Evolutionary conservation across 2,113 vertebrate species (phyloP).

Genomic region (Apodemus sylvaticus): DNA sequence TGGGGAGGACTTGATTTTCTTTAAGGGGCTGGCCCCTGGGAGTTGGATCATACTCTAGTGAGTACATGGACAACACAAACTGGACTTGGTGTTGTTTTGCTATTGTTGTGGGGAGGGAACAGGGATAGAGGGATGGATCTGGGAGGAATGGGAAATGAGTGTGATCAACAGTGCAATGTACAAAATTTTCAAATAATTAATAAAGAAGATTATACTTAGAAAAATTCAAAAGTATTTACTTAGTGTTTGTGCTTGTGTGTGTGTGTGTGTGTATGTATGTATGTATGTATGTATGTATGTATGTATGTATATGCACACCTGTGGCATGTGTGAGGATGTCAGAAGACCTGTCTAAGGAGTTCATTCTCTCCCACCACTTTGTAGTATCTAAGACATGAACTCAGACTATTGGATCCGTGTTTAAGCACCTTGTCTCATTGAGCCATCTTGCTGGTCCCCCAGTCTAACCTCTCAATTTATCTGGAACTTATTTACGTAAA

Average conservation of each 20-base stretch:
- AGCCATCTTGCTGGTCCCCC: background rate
- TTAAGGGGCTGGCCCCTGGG: background rate
- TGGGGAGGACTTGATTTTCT: background rate
- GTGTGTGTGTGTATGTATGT: background rate
- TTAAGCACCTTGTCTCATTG: background rate
- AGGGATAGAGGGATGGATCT: background rate
- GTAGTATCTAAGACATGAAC: background rate
- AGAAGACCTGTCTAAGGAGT: background rate
- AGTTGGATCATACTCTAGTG: background rate
- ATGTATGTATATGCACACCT: background rate
- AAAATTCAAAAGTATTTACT: background rate
- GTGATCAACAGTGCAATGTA: background rate
- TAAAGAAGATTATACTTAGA: background rate
- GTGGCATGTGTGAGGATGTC: background rate
- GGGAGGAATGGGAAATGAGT: background rate
- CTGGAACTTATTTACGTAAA: slow-evolving; percentile 43
- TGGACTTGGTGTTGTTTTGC: background rate
- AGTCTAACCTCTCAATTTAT: background rate
- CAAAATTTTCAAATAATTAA: background rate
- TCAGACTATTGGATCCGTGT: background rate
- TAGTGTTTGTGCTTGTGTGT: background rate
- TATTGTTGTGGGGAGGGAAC: background rate
- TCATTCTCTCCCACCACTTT: too few relatives aligned
- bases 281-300: background rate
- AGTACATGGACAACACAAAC: background rate